These are phyloP conservation scores for Rutpela maculata DNA, from an alignment of 2,888 invertebrate species.

Conservation along the genomic window DNA sequence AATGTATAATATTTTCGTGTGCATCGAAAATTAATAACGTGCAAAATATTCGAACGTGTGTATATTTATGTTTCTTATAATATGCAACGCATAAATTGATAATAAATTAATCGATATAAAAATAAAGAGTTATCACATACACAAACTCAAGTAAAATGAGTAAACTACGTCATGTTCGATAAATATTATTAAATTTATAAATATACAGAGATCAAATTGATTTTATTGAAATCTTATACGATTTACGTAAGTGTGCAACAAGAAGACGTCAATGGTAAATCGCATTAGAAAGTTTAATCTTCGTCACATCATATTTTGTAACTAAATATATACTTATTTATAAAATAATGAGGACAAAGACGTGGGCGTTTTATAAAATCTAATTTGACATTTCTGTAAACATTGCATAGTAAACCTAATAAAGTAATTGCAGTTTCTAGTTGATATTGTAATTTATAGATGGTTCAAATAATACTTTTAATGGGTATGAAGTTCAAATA, in stretches of 20 bases:
- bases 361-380: background rate
- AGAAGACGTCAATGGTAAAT: background rate
- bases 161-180: background rate
- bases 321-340: background rate
- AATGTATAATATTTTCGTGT: no score
- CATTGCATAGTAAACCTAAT: background rate
- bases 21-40: no score
- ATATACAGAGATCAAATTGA: background rate
- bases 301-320: background rate
- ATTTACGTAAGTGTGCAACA: background rate
- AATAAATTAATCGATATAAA: no score
- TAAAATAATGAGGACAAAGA: background rate
- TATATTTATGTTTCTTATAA: no score
- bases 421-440: background rate
- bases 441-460: background rate
- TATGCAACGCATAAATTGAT: no score
- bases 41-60: no score
- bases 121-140: background rate
- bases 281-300: conserved; percentile 4
- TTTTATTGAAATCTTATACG: background rate
- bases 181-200: conserved; percentile 1
- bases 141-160: background rate
- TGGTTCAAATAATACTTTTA: background rate
- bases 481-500: background rate
- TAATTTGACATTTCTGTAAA: background rate